Base-by-base conservation (phyloP, 1,140 invertebrate species). In the Mercenaria mercenaria region DNA sequence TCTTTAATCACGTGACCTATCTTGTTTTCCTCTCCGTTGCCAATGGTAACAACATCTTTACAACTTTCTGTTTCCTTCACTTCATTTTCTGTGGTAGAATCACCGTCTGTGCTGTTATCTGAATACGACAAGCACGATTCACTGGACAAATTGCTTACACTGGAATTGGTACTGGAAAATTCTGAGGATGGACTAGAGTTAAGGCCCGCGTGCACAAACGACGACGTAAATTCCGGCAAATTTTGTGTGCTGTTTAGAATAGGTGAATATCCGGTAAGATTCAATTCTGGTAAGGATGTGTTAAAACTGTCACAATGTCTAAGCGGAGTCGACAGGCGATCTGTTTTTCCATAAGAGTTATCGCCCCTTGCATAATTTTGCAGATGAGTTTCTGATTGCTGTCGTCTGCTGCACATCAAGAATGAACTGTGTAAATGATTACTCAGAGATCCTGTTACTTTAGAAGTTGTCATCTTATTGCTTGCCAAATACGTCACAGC, bases 1-100 rank as follows among this genome's bases (percentile, higher is more conserved):
- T 4, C 59, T 32, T 82, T 82, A 8, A 82, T 82, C 80, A 61
- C 80, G 56, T 82, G 50, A 26, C 80, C 80, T 0, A 82, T 34
- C 43, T 61, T n/a, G 8, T 64, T 52, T 26, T 61, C 80, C 15
- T 52, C n/a, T 8, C 56, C 52, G 39, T 18, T 32, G 20, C 56
- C 56, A 82, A 82, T 77, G 2, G 74, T 77, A 13, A 77, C 43
- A 1, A 77, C 41, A 20, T 29, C 39, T 4, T 3, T 77, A 20
- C 2, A n/a, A 4, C 10, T 26, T 6, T 23, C 13, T 8, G 1
- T 1, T n/a, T 39, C 8, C 2, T 23, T 41, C 13, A 0, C 39
- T 1, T 47, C 20, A 29, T 47, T 15, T 43, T 15, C 23, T 32
- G 50, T 13, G 3, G 2, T 56, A 23, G n/a, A 1, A 3, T 67